These are phyloP conservation scores for Calypte anna DNA, from an alignment of 2,113 vertebrate species.

Conservation along the genomic window DNA sequence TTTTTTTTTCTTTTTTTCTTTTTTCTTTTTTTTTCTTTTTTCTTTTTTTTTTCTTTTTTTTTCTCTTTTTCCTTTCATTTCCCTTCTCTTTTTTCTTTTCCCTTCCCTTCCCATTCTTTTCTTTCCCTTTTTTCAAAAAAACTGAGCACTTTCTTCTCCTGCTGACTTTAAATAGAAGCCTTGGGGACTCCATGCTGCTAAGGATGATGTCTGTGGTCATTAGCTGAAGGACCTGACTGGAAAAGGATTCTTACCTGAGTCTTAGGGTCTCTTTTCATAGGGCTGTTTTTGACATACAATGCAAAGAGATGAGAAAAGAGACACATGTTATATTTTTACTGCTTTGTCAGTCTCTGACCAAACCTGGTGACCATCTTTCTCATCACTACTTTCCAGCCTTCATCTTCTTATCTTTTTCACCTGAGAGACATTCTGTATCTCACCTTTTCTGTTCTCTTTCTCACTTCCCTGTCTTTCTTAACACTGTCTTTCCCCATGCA, in stretches of 20 bases:
- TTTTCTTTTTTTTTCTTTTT: neutral
- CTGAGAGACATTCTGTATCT: neutral
- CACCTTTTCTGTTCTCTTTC: neutral
- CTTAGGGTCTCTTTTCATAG: neutral
- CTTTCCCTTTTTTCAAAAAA: neutral
- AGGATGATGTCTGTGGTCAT: constrained; percentile 19
- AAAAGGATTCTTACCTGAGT: constrained; percentile 16
- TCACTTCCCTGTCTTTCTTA: neutral
- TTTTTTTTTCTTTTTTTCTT: too few relatives aligned
- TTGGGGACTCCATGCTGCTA: constrained; percentile 13
- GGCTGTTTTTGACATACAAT: neutral
- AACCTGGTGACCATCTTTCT: neutral
- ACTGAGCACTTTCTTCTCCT: constrained; percentile 13
- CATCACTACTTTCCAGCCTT: neutral
- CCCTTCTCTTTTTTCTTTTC: too few relatives aligned
- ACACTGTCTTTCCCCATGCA: neutral
- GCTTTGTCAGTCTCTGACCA: neutral
- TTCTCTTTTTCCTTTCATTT: too few relatives aligned
- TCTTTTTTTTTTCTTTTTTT: neutral
- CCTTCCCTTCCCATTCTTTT: neutral
- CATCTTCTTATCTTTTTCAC: neutral
- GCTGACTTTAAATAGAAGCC: constrained; percentile 39
- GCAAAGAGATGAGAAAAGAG: constrained; percentile 14
- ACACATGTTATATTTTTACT: neutral
- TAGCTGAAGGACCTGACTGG: constrained; percentile 12